These are phyloP conservation scores for Lagorchestes hirsutus DNA, from an alignment of 2,797 vertebrate genomes.

Conservation along the genomic window DNA sequence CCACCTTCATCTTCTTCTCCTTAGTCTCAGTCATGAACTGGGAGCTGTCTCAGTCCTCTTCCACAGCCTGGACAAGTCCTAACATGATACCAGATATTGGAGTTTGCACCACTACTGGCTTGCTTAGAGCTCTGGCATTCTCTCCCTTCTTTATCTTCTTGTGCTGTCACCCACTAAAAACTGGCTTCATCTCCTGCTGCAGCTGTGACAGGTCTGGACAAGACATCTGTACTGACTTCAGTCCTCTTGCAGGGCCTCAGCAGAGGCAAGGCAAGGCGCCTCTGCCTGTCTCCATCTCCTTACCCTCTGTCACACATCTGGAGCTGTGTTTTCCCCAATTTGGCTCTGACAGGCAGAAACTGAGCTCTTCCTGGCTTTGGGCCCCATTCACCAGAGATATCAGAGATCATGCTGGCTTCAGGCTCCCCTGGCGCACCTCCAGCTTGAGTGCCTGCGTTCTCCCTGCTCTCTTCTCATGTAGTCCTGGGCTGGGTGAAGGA, in stretches of 20 bases:
- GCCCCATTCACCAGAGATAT: background rate
- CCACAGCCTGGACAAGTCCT: background rate
- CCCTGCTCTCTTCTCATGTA: background rate
- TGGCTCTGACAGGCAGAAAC: background rate
- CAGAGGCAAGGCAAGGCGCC: background rate
- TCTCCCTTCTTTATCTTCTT: background rate
- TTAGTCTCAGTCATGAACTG: background rate
- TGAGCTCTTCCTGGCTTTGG: background rate
- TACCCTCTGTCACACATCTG: background rate
- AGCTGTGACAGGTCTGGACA: background rate
- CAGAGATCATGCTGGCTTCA: background rate
- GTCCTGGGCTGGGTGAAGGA: background rate
- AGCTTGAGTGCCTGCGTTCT: background rate
- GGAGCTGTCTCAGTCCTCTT: background rate
- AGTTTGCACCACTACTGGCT: background rate
- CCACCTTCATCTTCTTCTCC: background rate
- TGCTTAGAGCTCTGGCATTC: background rate
- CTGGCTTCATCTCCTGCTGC: background rate
- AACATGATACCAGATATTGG: background rate
- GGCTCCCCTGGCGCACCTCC: background rate
- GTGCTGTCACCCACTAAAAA: background rate
- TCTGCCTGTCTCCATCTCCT: background rate
- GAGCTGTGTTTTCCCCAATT: background rate
- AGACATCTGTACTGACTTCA: background rate
- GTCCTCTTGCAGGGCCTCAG: background rate